Evolutionary conservation across 2,797 vertebrate genomes (phyloP).

Genomic region (Heterohyrax brucei): DNA sequence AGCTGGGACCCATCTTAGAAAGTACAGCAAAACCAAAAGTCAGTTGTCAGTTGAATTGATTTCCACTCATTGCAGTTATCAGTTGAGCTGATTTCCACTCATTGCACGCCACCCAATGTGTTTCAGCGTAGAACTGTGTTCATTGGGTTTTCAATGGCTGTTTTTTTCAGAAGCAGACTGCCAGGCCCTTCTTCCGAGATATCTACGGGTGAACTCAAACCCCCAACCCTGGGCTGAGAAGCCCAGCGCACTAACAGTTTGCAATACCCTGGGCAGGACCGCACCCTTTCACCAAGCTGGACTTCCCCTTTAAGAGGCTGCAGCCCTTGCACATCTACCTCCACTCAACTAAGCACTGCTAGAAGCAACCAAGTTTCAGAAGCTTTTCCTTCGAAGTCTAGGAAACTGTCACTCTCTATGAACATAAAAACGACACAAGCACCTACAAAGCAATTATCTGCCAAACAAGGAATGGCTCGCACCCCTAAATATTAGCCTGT

Average conservation of each 20-base stretch:
- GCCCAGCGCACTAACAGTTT: background rate
- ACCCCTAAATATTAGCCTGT: background rate
- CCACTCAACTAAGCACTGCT: background rate
- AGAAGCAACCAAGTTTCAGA: background rate
- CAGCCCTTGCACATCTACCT: background rate
- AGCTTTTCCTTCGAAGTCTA: background rate
- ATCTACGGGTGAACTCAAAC: background rate
- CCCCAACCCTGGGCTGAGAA: no score
- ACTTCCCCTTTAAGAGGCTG: slow-evolving; percentile 57
- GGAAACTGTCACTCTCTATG: background rate
- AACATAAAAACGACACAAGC: rapidly evolving
- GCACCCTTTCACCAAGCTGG: slow-evolving; percentile 49
- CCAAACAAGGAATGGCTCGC: background rate
- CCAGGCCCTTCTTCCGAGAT: background rate
- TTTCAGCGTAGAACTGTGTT: background rate
- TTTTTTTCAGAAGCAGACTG: background rate
- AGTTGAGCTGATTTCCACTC: no score
- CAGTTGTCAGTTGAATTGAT: no score
- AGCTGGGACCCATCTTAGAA: background rate
- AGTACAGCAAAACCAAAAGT: background rate
- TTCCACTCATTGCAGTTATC: no score
- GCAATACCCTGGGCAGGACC: background rate
- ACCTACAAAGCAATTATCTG: background rate
- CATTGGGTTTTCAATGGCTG: background rate
- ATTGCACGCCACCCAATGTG: background rate